These are phyloP conservation scores for Chlorodrepanis virens DNA, from an alignment of 2,113 vertebrate species.

Conservation along the genomic window DNA sequence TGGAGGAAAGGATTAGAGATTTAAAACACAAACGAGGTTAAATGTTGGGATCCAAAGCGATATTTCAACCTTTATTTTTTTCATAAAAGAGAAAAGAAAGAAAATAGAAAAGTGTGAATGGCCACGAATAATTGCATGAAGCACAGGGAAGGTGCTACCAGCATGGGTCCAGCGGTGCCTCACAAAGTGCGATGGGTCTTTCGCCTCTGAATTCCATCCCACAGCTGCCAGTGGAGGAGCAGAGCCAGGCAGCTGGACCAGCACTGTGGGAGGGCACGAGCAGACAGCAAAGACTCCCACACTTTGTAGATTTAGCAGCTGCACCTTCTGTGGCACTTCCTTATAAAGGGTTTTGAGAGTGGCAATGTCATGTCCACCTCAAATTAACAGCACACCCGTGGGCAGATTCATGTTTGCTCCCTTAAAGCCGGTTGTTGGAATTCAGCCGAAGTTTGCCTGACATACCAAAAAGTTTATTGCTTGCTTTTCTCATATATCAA, in stretches of 20 bases:
- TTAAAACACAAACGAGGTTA: background rate
- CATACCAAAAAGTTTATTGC: background rate
- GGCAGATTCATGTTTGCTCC: background rate
- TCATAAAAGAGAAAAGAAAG: background rate
- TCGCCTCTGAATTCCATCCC: rapidly evolving
- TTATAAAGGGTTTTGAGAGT: background rate
- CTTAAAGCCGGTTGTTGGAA: background rate
- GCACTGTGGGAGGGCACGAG: background rate
- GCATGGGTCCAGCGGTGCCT: background rate
- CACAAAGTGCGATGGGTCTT: too few species aligned
- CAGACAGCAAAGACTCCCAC: background rate
- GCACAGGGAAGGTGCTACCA: background rate
- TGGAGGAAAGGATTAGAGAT: background rate
- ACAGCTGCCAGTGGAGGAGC: background rate
- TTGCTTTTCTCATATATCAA: background rate
- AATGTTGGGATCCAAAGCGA: background rate
- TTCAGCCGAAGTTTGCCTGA: background rate
- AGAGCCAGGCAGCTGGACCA: background rate
- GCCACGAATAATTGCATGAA: too few species aligned
- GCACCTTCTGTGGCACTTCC: background rate
- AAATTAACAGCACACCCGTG: background rate
- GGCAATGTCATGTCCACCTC: background rate
- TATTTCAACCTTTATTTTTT: background rate
- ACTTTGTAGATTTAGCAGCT: background rate
- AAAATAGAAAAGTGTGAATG: background rate